phyloP scores from a whole-genome alignment of 2,797 vertebrate genomes.

The Semaprochilodus insignis region DNA sequence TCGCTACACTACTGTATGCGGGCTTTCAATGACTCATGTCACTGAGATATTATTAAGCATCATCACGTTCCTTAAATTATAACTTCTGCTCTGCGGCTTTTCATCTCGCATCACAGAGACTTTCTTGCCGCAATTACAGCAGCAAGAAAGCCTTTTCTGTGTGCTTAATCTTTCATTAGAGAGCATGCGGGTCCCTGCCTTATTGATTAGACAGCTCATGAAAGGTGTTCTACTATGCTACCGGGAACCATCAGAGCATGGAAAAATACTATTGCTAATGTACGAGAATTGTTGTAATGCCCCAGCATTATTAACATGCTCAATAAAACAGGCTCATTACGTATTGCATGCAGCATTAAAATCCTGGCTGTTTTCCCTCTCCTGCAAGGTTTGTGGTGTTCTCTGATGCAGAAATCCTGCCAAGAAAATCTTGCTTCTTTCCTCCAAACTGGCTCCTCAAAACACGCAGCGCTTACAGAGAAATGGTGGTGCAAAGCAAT shows the following conservation, averaged over 20 bases:
- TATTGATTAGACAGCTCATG: slow-evolving; percentile 39
- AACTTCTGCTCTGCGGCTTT: slow-evolving; percentile 25
- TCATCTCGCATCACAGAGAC: slow-evolving; percentile 32
- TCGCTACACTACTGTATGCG: slow-evolving; percentile 58
- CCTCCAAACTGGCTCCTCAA: neutral
- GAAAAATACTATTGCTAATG: slow-evolving; percentile 40
- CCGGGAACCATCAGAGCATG: slow-evolving; percentile 17
- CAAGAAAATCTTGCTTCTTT: slow-evolving; percentile 5
- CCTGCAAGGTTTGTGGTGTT: slow-evolving; percentile 2
- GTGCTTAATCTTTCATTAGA: slow-evolving; percentile 40
- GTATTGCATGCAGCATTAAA: slow-evolving; percentile 6
- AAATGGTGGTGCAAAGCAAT: slow-evolving; percentile 61
- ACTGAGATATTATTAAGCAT: slow-evolving; percentile 64
- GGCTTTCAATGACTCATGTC: slow-evolving; percentile 66
- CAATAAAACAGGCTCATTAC: slow-evolving; percentile 21
- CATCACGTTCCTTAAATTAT: slow-evolving; percentile 36
- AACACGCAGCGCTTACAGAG: slow-evolving; percentile 54
- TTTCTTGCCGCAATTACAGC: slow-evolving; percentile 39
- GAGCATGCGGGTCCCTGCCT: slow-evolving; percentile 22
- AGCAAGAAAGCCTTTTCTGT: slow-evolving; percentile 8
- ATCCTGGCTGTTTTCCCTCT: slow-evolving; percentile 9
- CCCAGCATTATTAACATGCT: slow-evolving; percentile 19
- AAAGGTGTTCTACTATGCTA: slow-evolving; percentile 33
- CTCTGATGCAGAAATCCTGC: neutral
- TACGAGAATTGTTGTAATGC: slow-evolving; percentile 18